Base-by-base conservation (phyloP, 2,888 invertebrate genomes). In the Phyto melanocephala region DNA sequence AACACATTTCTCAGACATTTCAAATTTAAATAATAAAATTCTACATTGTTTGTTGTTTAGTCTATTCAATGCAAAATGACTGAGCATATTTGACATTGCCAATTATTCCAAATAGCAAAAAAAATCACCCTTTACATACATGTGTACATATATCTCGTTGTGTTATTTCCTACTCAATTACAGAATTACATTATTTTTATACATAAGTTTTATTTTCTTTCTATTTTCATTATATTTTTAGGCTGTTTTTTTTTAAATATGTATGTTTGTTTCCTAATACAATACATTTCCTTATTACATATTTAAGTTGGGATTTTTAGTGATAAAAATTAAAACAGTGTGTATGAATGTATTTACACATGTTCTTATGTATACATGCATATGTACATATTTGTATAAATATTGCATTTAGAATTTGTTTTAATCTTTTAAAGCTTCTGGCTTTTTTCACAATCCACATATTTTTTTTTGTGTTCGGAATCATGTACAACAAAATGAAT, bases 241-340 rank as follows among this genome's bases (percentile, higher is more conserved):
- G 33, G 35, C 17, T 67, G 35, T 67, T 52, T 24, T 24, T 22
- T 22, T 22, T 50, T 11, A 13, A 22, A 22, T 50, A 24, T 50
- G 50, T 50, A 2, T 45, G 2, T 7, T n/a, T 22, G 0, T 67
- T 8, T 4, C 35, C 50, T 71, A 6, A 35, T 40, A 40, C 1
- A 33, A 60, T 13, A 3, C 13, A 56, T 35, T 35, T 75, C 45
- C 63, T 56, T 65, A 75, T 63, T 63, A 6, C 33, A 33, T n/a
- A 35, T 56, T 75, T 35, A 75, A 65, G 13, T 40, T 10, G 17
- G 33, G 45, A 24, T 65, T 75, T 20, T 35, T 56, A 65, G 35
- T 17, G 63, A 63, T 75, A 74, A 63, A 33, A 33, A 63, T 22
- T n/a, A n/a, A n/a, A n/a, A n/a, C n/a, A n/a, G n/a, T n/a, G n/a